phyloP scores from a whole-genome alignment of 2,113 vertebrate genomes.

The Prionailurus bengalensis region DNA sequence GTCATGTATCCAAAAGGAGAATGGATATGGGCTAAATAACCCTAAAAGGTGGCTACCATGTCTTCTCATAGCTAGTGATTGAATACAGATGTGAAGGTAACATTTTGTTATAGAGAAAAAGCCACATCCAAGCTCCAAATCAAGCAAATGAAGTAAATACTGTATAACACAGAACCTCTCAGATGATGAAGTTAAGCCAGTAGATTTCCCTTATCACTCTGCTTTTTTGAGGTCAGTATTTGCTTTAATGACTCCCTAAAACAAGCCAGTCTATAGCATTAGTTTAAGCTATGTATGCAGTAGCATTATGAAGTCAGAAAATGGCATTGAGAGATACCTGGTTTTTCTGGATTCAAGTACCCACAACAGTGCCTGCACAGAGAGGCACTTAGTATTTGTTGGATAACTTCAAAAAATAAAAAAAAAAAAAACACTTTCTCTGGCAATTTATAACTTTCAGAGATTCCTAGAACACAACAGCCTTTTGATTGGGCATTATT shows the following conservation, averaged over 20 bases:
- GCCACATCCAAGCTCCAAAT: neutral
- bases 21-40: neutral
- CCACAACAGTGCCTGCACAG: neutral
- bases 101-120: neutral
- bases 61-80: constrained; percentile 26
- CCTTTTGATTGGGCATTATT: neutral
- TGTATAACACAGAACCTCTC: neutral
- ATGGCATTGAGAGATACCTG: neutral
- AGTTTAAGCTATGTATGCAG: neutral
- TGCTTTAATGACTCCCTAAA: neutral
- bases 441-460: neutral
- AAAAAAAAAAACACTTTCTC: neutral
- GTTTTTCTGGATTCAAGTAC: neutral
- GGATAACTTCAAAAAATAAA: neutral
- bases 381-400: neutral
- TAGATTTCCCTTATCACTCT: neutral
- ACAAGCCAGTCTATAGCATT: neutral
- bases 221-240: neutral
- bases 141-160: neutral
- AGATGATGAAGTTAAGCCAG: neutral
- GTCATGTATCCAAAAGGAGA: neutral
- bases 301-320: neutral
- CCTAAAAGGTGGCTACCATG: neutral
- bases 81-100: neutral
- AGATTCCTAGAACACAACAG: neutral